Evolutionary conservation across 2,113 vertebrate species (phyloP).

Genomic region (Alectura lathami): DNA sequence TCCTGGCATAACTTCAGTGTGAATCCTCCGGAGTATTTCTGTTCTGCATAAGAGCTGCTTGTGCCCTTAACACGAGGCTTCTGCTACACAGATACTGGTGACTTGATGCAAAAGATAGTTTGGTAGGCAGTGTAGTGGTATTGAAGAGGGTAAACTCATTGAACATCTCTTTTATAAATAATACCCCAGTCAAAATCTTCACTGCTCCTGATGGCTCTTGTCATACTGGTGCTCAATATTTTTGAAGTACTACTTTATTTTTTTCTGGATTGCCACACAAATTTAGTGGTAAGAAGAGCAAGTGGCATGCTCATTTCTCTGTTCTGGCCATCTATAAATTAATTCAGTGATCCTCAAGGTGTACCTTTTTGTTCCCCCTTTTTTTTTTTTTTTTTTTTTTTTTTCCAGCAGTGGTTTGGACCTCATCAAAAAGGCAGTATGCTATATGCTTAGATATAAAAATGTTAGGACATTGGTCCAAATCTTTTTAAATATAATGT

Average conservation of each 20-base stretch:
- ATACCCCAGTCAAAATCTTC: neutral
- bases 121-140: neutral
- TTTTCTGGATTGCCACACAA: neutral
- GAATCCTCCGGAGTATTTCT: neutral
- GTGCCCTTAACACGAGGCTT: neutral
- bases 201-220: neutral
- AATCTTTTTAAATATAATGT: neutral
- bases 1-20: neutral
- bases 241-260: neutral
- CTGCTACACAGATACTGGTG: neutral
- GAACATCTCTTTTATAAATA: neutral
- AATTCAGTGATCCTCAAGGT: neutral
- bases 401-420: neutral
- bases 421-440: neutral
- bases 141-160: neutral
- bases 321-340: neutral
- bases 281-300: neutral
- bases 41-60: neutral
- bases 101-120: neutral
- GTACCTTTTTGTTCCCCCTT: neutral
- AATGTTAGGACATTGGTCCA: neutral
- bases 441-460: neutral
- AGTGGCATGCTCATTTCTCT: neutral
- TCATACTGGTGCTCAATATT: neutral
- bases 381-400: no score